Evolutionary conservation across 2,113 vertebrate species (phyloP).

Genomic region (Axis porcinus): DNA sequence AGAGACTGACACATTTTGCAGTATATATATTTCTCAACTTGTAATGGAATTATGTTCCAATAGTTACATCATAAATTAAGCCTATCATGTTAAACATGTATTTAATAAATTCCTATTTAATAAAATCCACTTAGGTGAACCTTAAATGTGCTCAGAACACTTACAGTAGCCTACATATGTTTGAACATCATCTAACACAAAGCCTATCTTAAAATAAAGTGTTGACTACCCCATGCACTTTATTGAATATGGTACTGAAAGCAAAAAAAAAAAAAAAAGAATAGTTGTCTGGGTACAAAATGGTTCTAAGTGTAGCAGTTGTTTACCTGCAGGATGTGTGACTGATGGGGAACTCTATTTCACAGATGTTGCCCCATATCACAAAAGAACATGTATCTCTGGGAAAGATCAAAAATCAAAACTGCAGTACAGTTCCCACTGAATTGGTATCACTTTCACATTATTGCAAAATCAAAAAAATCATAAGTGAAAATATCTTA

Average conservation of each 20-base stretch:
- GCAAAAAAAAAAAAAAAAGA: not conserved
- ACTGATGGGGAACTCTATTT: not conserved
- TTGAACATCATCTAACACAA: not conserved
- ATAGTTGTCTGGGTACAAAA: not conserved
- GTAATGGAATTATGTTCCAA: not conserved
- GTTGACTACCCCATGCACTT: not conserved
- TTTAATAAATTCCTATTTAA: not conserved
- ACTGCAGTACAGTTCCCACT: not conserved
- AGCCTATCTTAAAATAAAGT: not conserved
- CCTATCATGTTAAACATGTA: not conserved
- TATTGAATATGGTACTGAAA: not conserved
- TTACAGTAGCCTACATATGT: not conserved
- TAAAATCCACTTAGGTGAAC: not conserved
- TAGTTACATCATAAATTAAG: not conserved
- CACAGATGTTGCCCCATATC: not conserved
- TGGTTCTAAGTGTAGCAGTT: not conserved
- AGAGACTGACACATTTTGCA: not conserved
- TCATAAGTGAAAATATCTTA: not conserved
- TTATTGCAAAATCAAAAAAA: not conserved
- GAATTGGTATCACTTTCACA: not conserved
- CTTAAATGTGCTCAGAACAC: not conserved
- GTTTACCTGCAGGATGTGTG: not conserved
- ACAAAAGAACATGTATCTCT: not conserved
- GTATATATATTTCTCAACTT: not conserved
- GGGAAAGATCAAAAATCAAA: not conserved